These are phyloP conservation scores for Heteromormyrus szaboi DNA, from an alignment of 2,797 vertebrate species.

Conservation along the genomic window DNA sequence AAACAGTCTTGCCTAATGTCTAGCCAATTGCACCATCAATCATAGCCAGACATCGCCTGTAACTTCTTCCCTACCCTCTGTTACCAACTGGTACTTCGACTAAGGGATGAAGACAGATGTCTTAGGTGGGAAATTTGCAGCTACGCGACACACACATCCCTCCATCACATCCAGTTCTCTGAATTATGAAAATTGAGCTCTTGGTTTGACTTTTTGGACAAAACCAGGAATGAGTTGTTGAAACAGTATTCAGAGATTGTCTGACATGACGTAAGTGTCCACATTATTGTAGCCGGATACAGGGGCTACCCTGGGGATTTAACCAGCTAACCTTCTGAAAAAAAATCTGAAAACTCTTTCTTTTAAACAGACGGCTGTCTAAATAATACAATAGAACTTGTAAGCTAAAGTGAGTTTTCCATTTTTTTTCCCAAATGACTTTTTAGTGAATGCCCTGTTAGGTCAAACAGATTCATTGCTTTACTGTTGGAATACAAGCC, in stretches of 20 bases:
- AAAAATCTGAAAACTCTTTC: background rate
- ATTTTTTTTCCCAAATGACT: background rate
- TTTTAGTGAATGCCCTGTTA: background rate
- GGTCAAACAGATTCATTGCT: background rate
- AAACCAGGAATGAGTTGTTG: background rate
- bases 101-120: slow-evolving; percentile 16
- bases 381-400: background rate
- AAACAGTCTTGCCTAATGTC: slow-evolving; percentile 11
- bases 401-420: background rate
- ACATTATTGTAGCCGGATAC: background rate
- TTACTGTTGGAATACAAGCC: background rate
- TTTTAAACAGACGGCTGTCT: background rate
- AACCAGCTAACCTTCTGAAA: background rate
- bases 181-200: background rate
- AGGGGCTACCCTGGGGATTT: background rate
- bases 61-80: background rate
- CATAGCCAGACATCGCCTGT: slow-evolving; percentile 4
- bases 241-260: background rate
- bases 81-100: background rate
- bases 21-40: slow-evolving; percentile 22
- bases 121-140: slow-evolving; percentile 17
- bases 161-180: background rate
- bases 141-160: no score
- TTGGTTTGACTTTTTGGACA: background rate
- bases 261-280: background rate